Conservation (phyloP, 2,797 vertebrate species). For the Myotis daubentonii region DNA sequence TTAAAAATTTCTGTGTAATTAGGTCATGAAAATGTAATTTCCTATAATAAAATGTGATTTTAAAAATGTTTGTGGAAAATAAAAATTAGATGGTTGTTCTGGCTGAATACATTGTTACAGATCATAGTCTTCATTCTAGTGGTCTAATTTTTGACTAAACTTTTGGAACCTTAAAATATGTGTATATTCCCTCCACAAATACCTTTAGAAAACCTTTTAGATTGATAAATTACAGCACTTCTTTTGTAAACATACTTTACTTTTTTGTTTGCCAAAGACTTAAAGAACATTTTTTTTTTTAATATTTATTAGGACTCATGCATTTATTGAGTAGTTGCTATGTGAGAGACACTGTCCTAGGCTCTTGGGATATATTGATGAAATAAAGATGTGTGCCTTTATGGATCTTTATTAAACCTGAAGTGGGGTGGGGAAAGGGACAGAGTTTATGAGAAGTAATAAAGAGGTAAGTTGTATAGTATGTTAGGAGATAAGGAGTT, state of each 20-base stretch:
- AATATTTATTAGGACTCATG: not conserved
- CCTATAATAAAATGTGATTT: conserved; percentile 23
- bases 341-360: conserved; percentile 17
- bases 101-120: not conserved
- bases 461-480: not conserved
- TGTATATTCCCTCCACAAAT: not conserved
- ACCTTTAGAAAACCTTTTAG: not conserved
- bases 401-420: not conserved
- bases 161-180: not conserved
- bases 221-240: not conserved
- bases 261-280: not conserved
- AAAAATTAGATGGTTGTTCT: conserved; percentile 48
- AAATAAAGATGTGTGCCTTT: conserved; percentile 40
- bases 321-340: conserved; percentile 23
- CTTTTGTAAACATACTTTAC: not conserved
- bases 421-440: not conserved
- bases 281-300: conserved; percentile 23
- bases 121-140: conserved; percentile 32
- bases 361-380: conserved; percentile 29
- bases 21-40: conserved; percentile 50
- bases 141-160: conserved; percentile 32
- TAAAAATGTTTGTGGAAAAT: not conserved
- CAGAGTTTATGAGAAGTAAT: conserved; percentile 21
- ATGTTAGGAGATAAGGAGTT: not conserved
- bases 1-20: conserved; percentile 47